A percentile compares a stretch with the other conserved stretches of the same genome.
These are phyloP conservation scores for Platichthys stellatus DNA, from an alignment of 2,113 vertebrate species.

Conservation along the genomic window DNA sequence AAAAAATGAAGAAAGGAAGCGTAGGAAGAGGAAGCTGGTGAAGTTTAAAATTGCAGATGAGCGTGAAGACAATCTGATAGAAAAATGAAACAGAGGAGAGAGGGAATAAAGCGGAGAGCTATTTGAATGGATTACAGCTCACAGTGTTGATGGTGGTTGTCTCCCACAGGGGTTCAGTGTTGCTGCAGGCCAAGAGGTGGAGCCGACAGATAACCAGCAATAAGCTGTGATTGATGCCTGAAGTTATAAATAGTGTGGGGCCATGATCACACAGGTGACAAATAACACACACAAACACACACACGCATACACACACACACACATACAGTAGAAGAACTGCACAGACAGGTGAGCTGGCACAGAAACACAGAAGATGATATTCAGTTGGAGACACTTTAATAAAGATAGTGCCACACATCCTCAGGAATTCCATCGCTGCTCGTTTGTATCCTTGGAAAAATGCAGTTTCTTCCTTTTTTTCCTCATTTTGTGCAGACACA, in stretches of 20 bases:
- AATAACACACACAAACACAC: slow-evolving; percentile 1
- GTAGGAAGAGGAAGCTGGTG: background rate
- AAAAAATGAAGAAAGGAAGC: slow-evolving; percentile 7
- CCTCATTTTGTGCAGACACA: background rate
- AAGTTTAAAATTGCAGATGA: slow-evolving; percentile 1
- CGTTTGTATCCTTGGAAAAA: background rate
- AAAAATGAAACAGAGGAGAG: slow-evolving; percentile 5
- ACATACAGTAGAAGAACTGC: background rate
- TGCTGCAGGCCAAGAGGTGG: slow-evolving; percentile 47
- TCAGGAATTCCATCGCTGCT: background rate
- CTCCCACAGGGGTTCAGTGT: slow-evolving; percentile 39
- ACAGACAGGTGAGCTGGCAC: background rate
- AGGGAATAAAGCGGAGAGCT: slow-evolving; percentile 17
- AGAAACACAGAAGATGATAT: background rate
- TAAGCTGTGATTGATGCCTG: slow-evolving; percentile 50
- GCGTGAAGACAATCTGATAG: slow-evolving; percentile 1
- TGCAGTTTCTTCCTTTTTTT: background rate
- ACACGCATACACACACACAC: background rate
- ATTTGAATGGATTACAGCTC: slow-evolving; percentile 56
- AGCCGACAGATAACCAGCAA: slow-evolving; percentile 60
- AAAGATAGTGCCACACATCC: background rate
- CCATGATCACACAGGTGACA: slow-evolving; percentile 21
- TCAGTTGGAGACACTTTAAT: background rate
- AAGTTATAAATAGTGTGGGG: slow-evolving; percentile 22
- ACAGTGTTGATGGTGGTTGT: slow-evolving; percentile 56